Base-by-base conservation (phyloP, 64 coral and sea anemone species). In the Stichodactyla mertensii region DNA sequence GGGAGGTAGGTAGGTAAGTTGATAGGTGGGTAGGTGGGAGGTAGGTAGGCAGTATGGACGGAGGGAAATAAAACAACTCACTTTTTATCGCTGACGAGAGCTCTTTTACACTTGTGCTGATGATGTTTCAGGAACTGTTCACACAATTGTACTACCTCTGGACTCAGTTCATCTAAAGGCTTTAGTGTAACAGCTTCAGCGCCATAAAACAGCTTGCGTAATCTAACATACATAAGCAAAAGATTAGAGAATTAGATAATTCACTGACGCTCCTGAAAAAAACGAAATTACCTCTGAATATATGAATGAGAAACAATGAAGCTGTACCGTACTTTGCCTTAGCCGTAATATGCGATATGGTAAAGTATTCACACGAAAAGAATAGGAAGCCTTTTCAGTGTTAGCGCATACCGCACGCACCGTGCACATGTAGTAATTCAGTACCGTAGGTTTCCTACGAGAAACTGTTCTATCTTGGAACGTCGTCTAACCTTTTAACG, bases 91-190 rank as follows among this genome's bases (percentile, higher is more conserved):
- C 36, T 31, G 15, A 52, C 64, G 14, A 98, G 77, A 10, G 60
- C 87, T 82, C 82, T 55, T 70, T 84, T 52, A 87, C 95, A 98
- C 15, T 84, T 90, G 15, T 86, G 77, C 77, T 91, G 91, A 56
- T 98, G 95, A 82, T 98, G 87, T 11, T 71, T 80, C 20, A 86
- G 69, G 84, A 98, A 98, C 82, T 98, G 95, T 77, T 98, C 92
- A 66, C 95, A 98, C 6, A 83, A 82, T 15, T 91, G 89, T 55
- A 89, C 53, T 6, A 88, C 92, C 7, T 93, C 95, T 10, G 86
- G 22, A 55, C 84, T 80, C 78, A 98, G 58, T 64, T 98, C 95
- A 64, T 82, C 82, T 19, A 66, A 15, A 36, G 56, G 82, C 19
- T 89, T 89, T 77, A 98, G 74, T n/a, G 23, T 60, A 7, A 98